Evolutionary conservation across 2,797 vertebrate genomes (phyloP), one percentile per base, ranked within the genome.

Genomic region (Coreius guichenoti): DNA sequence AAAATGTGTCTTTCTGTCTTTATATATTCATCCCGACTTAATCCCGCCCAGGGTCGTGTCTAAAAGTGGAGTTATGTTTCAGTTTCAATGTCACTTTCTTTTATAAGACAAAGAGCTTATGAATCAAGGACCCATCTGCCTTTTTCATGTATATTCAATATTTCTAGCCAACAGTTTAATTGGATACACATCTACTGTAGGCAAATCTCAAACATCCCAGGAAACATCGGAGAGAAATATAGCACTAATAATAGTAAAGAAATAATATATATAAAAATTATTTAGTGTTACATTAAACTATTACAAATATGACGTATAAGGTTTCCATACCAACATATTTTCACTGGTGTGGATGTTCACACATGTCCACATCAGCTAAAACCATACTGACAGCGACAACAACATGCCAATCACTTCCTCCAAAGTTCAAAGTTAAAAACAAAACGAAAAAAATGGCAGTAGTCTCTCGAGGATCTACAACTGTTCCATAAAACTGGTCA

Each of bases 11-110:
- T 33, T 56, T 43, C 65, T 43, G 65, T 33, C 21, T 47, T 83
- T 69, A 29, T 78, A 84, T 19, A 12, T 26, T 26, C 26, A 45
- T 13, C 13, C 29, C 1, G 4, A 26, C 6, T 26, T 61, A 70
- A 36, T 14, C 83, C 75, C 65, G 2, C 83, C 83, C 83, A 17
- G 49, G 82, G 63, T 19, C 3, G 56, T 14, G 33, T 65, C 56
- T 65, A 21, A 74, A 82, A 65, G 12, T 17, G 73, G n/a, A 47
- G 49, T 78, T 33, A 17, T 23, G 29, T 83, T 83, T 76, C 72
- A 83, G 45, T 63, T 39, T 39, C 16, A n/a, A 39, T n/a, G 39
- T 12, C 26, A 49, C 9, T 17, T 31, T 45, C 56, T 36, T 76
- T 51, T 13, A 45, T 8, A 29, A 65, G 19, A 33, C 36, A 73